Evolutionary conservation across 2,797 vertebrate species (phyloP).

Genomic region (Todus mexicanus): DNA sequence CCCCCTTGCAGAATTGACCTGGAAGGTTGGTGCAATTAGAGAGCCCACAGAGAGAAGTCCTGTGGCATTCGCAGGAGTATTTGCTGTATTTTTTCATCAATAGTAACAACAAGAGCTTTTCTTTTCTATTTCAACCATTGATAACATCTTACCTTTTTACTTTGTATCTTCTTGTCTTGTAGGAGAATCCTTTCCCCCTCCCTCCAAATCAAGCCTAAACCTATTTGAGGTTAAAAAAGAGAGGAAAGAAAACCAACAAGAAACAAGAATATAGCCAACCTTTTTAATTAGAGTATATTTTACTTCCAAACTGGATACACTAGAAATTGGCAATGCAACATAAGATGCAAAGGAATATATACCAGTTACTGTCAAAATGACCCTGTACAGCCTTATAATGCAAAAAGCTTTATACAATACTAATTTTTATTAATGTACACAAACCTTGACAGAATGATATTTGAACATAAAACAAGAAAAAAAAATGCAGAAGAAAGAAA

Average conservation of each 20-base stretch:
- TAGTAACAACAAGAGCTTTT: background rate
- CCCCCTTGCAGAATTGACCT: background rate
- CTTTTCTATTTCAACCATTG: background rate
- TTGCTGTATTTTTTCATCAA: background rate
- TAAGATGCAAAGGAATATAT: slow-evolving; percentile 89
- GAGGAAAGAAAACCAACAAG: slow-evolving; percentile 36
- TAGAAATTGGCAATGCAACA: slow-evolving; percentile 99
- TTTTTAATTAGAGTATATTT: slow-evolving; percentile 96
- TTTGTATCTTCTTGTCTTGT: background rate
- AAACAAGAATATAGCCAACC: slow-evolving; percentile 76
- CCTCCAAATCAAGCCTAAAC: background rate
- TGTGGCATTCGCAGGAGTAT: no score
- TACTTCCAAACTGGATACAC: slow-evolving; percentile 99
- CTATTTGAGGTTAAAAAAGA: background rate
- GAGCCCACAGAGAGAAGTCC: background rate
- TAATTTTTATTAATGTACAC: slow-evolving; percentile 90
- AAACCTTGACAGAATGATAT: slow-evolving; percentile 76
- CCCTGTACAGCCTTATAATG: slow-evolving; percentile 99
- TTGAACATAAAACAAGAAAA: slow-evolving; percentile 84
- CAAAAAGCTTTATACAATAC: slow-evolving; percentile 99
- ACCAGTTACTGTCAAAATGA: slow-evolving; percentile 99
- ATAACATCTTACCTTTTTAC: background rate
- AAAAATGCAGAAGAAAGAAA: slow-evolving; percentile 74
- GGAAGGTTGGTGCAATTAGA: background rate
- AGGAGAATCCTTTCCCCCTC: background rate